These are phyloP conservation scores for Anolis sagrei DNA, from an alignment of 2,113 vertebrate genomes.

Conservation along the genomic window DNA sequence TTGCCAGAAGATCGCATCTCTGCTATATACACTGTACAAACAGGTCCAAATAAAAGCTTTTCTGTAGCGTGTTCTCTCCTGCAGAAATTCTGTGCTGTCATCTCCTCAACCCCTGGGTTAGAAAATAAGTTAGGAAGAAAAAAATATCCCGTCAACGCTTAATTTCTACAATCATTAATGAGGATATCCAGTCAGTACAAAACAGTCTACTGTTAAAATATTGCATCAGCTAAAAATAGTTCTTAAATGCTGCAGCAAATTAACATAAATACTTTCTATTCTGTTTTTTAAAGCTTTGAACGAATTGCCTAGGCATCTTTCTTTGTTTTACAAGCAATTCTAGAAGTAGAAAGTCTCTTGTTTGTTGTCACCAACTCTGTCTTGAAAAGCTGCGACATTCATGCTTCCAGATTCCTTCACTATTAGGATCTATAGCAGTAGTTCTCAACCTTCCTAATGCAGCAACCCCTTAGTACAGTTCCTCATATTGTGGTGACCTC, in stretches of 20 bases:
- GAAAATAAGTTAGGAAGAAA: not conserved
- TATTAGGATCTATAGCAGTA: no score
- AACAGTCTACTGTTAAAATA: not conserved
- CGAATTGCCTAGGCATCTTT: not conserved
- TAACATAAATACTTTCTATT: not conserved
- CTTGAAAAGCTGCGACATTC: not conserved
- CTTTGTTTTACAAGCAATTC: not conserved
- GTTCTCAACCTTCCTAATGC: no score
- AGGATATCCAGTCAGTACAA: not conserved
- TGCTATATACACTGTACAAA: not conserved
- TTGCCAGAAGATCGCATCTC: no score
- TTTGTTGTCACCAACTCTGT: not conserved
- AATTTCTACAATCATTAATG: not conserved
- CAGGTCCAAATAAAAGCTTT: not conserved
- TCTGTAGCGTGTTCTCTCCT: not conserved
- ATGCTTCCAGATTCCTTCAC: no score
- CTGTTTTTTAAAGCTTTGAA: not conserved
- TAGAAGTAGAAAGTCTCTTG: not conserved
- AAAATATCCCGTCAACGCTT: not conserved
- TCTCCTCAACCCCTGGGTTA: no score
- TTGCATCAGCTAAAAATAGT: not conserved
- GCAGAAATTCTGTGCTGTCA: not conserved
- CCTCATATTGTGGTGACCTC: no score
- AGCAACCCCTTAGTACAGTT: no score
- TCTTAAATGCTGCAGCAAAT: not conserved